These are phyloP conservation scores for Pluvialis apricaria DNA, from an alignment of 2,113 vertebrate genomes.

Conservation along the genomic window DNA sequence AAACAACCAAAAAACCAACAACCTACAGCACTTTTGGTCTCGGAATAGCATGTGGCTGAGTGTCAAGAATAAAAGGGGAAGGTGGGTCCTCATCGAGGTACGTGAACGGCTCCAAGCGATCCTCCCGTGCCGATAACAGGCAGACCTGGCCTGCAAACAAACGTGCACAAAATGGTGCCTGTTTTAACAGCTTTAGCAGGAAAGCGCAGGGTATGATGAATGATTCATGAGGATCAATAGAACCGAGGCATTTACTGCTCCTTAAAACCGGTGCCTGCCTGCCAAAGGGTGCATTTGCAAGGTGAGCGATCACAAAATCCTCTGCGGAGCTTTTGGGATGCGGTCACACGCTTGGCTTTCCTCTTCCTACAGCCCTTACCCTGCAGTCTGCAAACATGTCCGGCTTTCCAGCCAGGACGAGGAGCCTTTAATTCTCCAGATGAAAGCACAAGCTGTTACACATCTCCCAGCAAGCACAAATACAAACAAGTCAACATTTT, in stretches of 20 bases:
- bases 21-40: neutral
- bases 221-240: neutral
- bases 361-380: neutral
- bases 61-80: neutral
- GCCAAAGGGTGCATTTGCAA: neutral
- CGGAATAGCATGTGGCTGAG: neutral
- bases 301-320: neutral
- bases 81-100: neutral
- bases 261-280: neutral
- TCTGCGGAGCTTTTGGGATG: neutral
- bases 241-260: neutral
- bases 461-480: neutral
- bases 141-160: neutral
- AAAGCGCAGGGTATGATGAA: neutral
- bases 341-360: neutral
- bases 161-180: neutral
- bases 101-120: neutral
- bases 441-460: slow-evolving; percentile 9
- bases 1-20: neutral
- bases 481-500: slow-evolving; percentile 2
- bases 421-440: slow-evolving; percentile 29
- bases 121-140: neutral
- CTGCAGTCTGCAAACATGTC: neutral
- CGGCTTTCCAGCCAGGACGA: neutral
- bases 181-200: slow-evolving; percentile 16